These are phyloP conservation scores for Halictus rubicundus DNA, from an alignment of 1,140 invertebrate species.

Conservation along the genomic window DNA sequence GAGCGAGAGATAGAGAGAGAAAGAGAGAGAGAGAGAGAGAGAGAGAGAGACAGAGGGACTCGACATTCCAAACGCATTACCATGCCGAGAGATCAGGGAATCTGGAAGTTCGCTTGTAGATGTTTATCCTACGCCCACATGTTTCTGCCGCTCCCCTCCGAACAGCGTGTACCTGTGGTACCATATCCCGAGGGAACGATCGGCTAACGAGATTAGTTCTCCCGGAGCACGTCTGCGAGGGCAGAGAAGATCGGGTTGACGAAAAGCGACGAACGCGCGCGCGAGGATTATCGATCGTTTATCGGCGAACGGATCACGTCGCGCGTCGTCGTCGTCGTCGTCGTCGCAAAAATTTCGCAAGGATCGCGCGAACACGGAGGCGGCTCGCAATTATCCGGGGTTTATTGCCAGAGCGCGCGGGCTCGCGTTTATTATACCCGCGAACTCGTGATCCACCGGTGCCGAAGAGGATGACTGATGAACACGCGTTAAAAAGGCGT, in stretches of 20 bases:
- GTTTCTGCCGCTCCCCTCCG: not conserved
- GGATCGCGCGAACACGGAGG: not conserved
- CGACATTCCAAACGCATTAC: constrained; percentile 19
- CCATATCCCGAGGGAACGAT: constrained; percentile 37
- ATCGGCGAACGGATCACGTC: too few species aligned
- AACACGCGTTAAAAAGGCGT: constrained; percentile 47
- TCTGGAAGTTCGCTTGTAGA: constrained; percentile 43
- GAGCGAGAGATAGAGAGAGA: not conserved
- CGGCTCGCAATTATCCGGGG: constrained; percentile 1
- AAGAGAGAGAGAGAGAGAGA: too few species aligned
- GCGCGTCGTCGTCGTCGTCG: too few species aligned
- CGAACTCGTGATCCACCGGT: constrained; percentile 47
- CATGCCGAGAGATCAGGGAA: constrained; percentile 23
- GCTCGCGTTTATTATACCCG: constrained; percentile 34
- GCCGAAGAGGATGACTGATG: constrained; percentile 48
- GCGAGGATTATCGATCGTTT: too few species aligned
- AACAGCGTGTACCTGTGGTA: constrained; percentile 33
- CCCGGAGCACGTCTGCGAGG: not conserved
- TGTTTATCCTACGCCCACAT: constrained; percentile 53
- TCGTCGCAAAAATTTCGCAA: not conserved
- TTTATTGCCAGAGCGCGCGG: not conserved
- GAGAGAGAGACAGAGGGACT: not conserved
- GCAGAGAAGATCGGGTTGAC: constrained; percentile 11
- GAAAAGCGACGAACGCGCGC: constrained; percentile 1
- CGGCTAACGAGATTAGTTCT: constrained; percentile 45